Base-by-base conservation (phyloP, 2,888 invertebrate species). In the Synergus laeviventris region DNA sequence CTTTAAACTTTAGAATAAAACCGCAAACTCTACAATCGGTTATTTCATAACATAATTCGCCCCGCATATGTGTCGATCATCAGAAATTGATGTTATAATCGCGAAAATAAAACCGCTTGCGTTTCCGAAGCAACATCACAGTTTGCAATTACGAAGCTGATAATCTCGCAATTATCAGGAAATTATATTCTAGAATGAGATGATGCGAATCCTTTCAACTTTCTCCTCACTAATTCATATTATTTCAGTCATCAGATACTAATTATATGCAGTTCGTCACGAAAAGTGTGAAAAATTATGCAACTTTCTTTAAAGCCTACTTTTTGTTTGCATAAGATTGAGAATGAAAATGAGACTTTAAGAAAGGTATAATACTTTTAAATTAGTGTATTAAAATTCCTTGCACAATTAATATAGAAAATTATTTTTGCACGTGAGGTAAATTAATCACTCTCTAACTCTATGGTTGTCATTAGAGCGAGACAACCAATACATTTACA, bases 121-220 rank as follows among this genome's bases (percentile, higher is more conserved):
- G n/a, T 49, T 70, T 49, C 31, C 31, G 24, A 49, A 49, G 49
- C 45, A 42, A 66, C 24, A 24, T 31, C 70, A 70, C 70, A 70
- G 49, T 70, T 70, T 70, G n/a, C n/a, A 70, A 70, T 70, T 70
- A 70, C 49, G 8, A 16, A 49, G 70, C 45, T 70, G 70, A 70
- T 70, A 70, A 45, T 70, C 70, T 70, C n/a, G 49, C 70, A 70
- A 70, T 70, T 49, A 70, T 70, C 49, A 70, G 70, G 14, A 70
- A 70, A 70, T 31, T 45, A 45, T 31, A 49, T 49, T 24, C 70
- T 70, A n/a, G n/a, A n/a, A 5, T 49, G 24, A 49, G 31, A 62
- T n/a, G 31, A 62, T n/a, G 38, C 36, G 18, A n/a, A 62, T 62
- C 9, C 62, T 36, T 9, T 21, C 11, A 18, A 49, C 49, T 70